Base-by-base conservation (phyloP, 2,888 invertebrate species). In the Perizoma flavofasciatum region DNA sequence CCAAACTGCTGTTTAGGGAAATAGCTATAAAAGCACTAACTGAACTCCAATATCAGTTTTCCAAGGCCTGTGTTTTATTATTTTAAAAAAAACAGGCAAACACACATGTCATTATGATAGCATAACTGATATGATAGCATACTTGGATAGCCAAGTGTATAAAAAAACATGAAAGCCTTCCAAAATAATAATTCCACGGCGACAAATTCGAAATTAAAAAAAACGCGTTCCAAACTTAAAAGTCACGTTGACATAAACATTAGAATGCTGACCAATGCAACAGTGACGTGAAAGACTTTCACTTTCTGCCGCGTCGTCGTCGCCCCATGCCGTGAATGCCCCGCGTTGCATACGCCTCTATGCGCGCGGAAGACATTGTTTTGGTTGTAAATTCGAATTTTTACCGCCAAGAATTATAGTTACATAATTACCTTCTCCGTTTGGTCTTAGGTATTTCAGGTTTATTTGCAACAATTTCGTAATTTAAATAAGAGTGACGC, bases 281-380 rank as follows among this genome's bases (percentile, higher is more conserved):
- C 40, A 37, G 57, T 49, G 56, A 53, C 49, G 35, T 40, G 49
- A 59, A 50, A 51, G 22, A 62, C 62, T 62, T 62, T 62, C 62
- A 55, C 62, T 62, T 55, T 51, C 58, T 44, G 37, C 4, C 22
- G 22, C 22, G 37, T 5, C 10, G 46, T 9, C 22, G 37, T 5
- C 10, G 46, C 33, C 4, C 46, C 22, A 22, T 10, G 53, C 61
- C 58, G 61, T 62, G 61, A 58, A 62, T 48, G 61, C 54, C 48
- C 61, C 9, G 49, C 43, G 22, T 50, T 34, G 59, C 56, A 54
- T 54, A 57, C 61, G 53, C 49, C 35, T 54, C 51, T 56, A 55
- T 59, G 59, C 55, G 55, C 37, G 59, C 62, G 59, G 59, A 63
- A 56, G 32, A 49, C 48, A 45, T 49, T 48, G 44, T 61, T 59